Conservation (phyloP, 2,797 vertebrate species). For the Sciaenops ocellatus region DNA sequence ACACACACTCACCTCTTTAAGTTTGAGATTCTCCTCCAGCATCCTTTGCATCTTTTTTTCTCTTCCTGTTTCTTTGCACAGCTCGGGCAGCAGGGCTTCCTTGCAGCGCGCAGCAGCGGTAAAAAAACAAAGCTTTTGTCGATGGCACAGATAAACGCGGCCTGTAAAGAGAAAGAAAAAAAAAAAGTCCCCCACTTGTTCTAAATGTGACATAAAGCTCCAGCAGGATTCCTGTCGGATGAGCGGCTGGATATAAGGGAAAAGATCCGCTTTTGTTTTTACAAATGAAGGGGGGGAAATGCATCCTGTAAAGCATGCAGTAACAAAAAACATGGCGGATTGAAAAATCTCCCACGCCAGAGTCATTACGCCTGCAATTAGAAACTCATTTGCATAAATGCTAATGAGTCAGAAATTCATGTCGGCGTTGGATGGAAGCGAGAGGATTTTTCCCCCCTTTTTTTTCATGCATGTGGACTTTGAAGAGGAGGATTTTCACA, state of each 20-base stretch:
- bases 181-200: conserved; percentile 5
- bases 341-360: conserved; percentile 81
- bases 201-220: conserved; percentile 28
- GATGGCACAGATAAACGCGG: conserved; percentile 38
- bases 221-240: conserved; percentile 42
- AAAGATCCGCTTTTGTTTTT: conserved; percentile 54
- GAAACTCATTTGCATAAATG: conserved; percentile 88
- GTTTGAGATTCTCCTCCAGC: conserved; percentile 20
- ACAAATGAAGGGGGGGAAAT: conserved; percentile 20
- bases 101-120: conserved; percentile 11
- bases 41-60: neutral
- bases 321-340: conserved; percentile 83
- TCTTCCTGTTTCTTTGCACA: neutral
- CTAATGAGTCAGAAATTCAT: conserved; percentile 83
- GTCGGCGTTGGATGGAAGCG: conserved; percentile 73
- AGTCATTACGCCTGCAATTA: conserved; percentile 88
- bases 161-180: neutral
- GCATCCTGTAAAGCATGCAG: conserved; percentile 62
- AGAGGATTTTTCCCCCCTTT: conserved; percentile 2
- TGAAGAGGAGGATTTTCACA: conserved; percentile 46
- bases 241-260: conserved; percentile 24
- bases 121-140: conserved; percentile 7
- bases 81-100: conserved; percentile 6
- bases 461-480: conserved; percentile 24
- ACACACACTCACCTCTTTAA: conserved; percentile 57